Evolutionary conservation across 2,888 invertebrate genomes (phyloP), one percentile per base, ranked within the genome.

Genomic region (Catocala fraxini): DNA sequence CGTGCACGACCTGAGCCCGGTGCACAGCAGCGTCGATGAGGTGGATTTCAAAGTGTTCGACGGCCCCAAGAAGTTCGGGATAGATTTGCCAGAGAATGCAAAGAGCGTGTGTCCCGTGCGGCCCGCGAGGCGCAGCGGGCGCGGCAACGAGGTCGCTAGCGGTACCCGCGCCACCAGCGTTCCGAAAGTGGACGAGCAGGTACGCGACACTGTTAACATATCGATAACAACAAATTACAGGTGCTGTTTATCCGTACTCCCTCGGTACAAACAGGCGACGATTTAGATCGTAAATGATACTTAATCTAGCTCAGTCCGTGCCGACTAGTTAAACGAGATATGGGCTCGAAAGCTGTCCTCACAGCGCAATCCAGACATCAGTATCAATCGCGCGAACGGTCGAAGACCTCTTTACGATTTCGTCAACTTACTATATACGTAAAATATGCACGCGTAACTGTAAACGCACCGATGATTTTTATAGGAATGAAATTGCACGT

Each of bases 111-210:
- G 89, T 87, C 93, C 93, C 78, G 91, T 93, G 87, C 91, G 92
- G 84, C 92, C 92, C 57, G 91, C 91, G 76, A 80, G 93, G 76
- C 90, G 93, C 80, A 81, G 84, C 85, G 91, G 86, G 83, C 91
- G 92, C 80, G 81, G 81, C 92, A 93, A 83, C 90, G 93, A 93
- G 93, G 94, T 93, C 94, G 92, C 84, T 93, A 93, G 94, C 94
- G 93, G 94, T 93, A 93, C 90, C 89, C 85, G 84, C 84, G 89
- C 88, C 87, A 84, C 83, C 89, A 89, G 85, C 85, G 88, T 89
- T 88, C 92, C 93, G 91, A 93, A 93, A 93, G 91, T 90, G 91
- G 93, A 93, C 85, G 93, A 92, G 85, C 93, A 94, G 94, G 94
- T 94, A 93, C 87, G 90, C 89, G 91, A 90, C 92, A 88, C 91